These are phyloP conservation scores for Rhabdomys dilectus DNA, from an alignment of 2,113 vertebrate species.

Conservation along the genomic window DNA sequence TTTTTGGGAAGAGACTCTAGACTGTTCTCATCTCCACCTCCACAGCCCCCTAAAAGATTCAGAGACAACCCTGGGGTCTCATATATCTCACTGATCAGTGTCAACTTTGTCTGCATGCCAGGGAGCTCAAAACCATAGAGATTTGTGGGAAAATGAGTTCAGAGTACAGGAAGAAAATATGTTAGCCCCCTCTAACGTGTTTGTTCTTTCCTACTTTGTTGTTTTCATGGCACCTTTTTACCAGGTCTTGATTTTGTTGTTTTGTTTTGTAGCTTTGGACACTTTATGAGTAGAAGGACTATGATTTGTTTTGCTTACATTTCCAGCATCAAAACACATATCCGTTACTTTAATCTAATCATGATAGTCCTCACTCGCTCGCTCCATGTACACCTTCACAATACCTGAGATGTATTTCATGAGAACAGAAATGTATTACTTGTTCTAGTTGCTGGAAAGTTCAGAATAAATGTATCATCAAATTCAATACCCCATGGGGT, in stretches of 20 bases:
- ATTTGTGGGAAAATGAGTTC: not conserved
- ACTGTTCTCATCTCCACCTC: fast-evolving
- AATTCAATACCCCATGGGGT: not conserved
- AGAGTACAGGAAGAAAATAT: not conserved
- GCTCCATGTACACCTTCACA: not conserved
- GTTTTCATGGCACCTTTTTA: not conserved
- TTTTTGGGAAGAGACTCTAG: not conserved
- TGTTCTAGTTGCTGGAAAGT: not conserved
- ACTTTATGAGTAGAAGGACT: not conserved
- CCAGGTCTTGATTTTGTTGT: not conserved
- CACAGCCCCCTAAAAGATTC: not conserved
- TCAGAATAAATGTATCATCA: not conserved
- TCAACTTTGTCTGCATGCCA: not conserved
- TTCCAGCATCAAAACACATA: not conserved
- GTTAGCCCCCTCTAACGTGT: not conserved
- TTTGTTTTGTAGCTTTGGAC: not conserved
- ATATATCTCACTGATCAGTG: not conserved
- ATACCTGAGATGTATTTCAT: not conserved
- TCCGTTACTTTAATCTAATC: not conserved
- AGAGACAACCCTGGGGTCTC: not conserved
- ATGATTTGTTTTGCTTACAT: not conserved
- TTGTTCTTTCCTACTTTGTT: not conserved
- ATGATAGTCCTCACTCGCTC: fast-evolving
- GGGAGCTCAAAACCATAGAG: not conserved
- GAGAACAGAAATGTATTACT: not conserved